Conservation (phyloP, 2,888 invertebrate genomes). For the Esperia sulphurella region DNA sequence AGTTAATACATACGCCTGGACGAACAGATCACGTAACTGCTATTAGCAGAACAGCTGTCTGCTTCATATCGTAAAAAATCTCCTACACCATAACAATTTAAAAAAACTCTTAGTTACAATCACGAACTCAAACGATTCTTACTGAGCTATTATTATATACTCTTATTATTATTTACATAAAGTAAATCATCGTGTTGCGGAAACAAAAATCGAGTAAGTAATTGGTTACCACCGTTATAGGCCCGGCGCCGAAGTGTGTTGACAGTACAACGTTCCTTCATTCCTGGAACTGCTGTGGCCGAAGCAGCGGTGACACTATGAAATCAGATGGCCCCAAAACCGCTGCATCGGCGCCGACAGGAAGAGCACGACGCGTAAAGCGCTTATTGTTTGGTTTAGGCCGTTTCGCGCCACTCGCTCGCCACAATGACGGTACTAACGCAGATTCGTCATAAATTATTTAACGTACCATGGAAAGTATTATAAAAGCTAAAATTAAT, state of each 20-base stretch:
- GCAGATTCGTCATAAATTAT: slow-evolving; percentile 18
- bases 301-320: slow-evolving; percentile 30
- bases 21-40: too few species aligned
- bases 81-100: too few species aligned
- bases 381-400: slow-evolving; percentile 46
- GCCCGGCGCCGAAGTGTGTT: background rate
- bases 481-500: background rate
- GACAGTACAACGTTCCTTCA: background rate
- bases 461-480: background rate
- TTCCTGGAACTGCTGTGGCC: slow-evolving; percentile 3
- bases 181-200: background rate
- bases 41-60: too few species aligned
- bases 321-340: slow-evolving; percentile 54
- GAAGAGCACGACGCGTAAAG: slow-evolving; percentile 60
- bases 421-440: slow-evolving; percentile 35
- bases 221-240: slow-evolving; percentile 1
- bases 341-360: slow-evolving; percentile 28
- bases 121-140: too few species aligned
- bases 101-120: too few species aligned
- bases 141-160: too few species aligned
- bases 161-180: too few species aligned
- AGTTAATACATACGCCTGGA: too few species aligned
- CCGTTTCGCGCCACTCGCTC: slow-evolving; percentile 57
- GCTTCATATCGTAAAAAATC: too few species aligned
- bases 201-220: slow-evolving; percentile 1